phyloP scores from a whole-genome alignment of 2,797 vertebrate species.

The Coendou prehensilis region DNA sequence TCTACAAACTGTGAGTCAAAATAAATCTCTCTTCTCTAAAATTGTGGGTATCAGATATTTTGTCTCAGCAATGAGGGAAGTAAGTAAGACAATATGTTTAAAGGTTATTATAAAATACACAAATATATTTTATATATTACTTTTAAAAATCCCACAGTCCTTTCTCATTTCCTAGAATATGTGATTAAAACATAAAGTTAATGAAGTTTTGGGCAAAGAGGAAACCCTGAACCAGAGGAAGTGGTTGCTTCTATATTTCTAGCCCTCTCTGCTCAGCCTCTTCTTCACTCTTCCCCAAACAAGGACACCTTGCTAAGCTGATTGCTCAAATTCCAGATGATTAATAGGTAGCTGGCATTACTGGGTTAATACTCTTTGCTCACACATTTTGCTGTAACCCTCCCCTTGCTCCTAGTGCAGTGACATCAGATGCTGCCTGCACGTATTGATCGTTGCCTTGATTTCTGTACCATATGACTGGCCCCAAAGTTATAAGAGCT shows the following conservation, averaged over 20 bases:
- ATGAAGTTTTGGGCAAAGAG: background rate
- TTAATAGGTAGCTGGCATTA: background rate
- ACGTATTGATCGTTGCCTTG: background rate
- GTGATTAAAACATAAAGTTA: background rate
- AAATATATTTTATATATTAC: background rate
- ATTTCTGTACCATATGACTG: background rate
- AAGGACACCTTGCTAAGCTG: background rate
- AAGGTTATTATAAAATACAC: background rate
- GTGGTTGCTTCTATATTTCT: background rate
- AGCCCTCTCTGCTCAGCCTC: background rate
- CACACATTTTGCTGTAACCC: background rate
- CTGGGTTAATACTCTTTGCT: background rate
- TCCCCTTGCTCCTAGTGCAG: background rate
- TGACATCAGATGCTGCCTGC: background rate
- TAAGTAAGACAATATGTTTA: background rate
- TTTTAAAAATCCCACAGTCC: background rate
- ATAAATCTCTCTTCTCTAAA: background rate
- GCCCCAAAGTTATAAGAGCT: background rate
- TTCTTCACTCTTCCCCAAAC: background rate
- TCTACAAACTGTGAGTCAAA: background rate
- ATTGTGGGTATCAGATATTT: background rate
- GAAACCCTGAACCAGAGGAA: background rate
- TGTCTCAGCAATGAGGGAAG: background rate
- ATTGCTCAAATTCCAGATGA: background rate
- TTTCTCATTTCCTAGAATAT: background rate